Base-by-base conservation (phyloP, 1,140 invertebrate species). In the Andrena cerasifolii region DNA sequence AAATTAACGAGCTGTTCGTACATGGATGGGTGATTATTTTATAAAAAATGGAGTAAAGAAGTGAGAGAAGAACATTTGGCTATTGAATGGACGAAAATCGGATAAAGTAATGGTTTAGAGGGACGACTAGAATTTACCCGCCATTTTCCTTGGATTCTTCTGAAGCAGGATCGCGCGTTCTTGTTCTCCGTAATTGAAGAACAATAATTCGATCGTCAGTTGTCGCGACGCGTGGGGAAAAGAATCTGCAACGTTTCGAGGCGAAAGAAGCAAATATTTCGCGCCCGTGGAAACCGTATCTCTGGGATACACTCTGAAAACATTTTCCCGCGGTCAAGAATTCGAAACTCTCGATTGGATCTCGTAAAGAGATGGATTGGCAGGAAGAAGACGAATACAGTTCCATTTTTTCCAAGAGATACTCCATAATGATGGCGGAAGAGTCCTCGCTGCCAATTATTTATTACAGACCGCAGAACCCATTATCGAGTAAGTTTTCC, bases 241-340 rank as follows among this genome's bases (percentile, higher is more conserved):
- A 36, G 51, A 16, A 28, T 61, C 40, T 3, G 26, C 26, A 49
- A 71, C 14, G 6, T 36, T 36, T 8, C 8, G 24, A 16, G 31
- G 18, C 26, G n/a, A 76, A 58, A 43, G 54, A n/a, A 7, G 68
- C 54, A 79, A 86, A 80, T 85, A 86, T 83, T 86, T 84, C 77
- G 31, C 65, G 61, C 80, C 76, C 82, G 80, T 83, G 70, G 83
- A 88, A 85, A 88, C 82, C 63, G 83, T 87, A 80, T 81, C 85
- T 88, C 78, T 76, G 71, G 84, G 86, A 82, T 83, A 87, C 80
- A 62, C 10, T 12, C 67, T n/a, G 56, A 77, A 14, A 53, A 18
- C 28, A 74, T 79, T 79, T 78, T 78, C 75, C 78, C 71, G 65
- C 76, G 54, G 43, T 62, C 26, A 51, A 49, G 7, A 51, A 59